A percentile compares a stretch with the other conserved stretches of the same genome.
phyloP scores from a whole-genome alignment of 2,797 vertebrate genomes.

The Acipenser oxyrinchus region DNA sequence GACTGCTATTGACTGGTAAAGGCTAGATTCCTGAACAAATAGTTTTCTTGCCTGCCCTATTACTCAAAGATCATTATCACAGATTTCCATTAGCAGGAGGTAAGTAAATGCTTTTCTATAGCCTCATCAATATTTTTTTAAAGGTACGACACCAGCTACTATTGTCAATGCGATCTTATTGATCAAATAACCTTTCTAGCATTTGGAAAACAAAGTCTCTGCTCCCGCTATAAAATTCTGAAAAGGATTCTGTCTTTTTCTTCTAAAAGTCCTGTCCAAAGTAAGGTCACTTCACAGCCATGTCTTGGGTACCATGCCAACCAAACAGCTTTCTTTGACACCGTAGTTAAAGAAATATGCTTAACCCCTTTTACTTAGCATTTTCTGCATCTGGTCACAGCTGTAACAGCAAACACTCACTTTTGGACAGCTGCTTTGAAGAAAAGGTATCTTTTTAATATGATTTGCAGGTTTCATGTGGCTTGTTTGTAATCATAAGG shows the following conservation, averaged over 20 bases:
- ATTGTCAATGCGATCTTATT: no score
- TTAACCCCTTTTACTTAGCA: no score
- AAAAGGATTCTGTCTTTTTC: neutral
- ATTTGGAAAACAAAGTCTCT: no score
- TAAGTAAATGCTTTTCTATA: constrained; percentile 53
- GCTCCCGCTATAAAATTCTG: no score
- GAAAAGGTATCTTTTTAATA: neutral
- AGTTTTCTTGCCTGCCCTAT: constrained; percentile 51
- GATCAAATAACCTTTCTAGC: no score
- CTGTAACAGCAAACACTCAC: neutral
- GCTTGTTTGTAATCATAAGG: neutral
- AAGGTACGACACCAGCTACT: constrained; percentile 32
- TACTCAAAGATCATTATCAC: constrained; percentile 54
- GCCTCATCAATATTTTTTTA: constrained; percentile 15
- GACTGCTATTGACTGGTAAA: constrained; percentile 35
- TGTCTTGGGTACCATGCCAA: constrained; percentile 12
- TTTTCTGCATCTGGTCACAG: no score
- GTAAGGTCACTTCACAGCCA: constrained; percentile 6
- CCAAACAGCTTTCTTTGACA: neutral
- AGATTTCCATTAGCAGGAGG: constrained; percentile 54
- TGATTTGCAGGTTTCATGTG: neutral
- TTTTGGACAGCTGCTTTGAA: neutral
- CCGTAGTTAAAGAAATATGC: neutral
- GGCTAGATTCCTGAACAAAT: constrained; percentile 26
- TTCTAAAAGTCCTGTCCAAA: constrained; percentile 6